Percentiles rank a stretch among this genome's conserved stretches.
Conservation (phyloP, 2,113 vertebrate species). For the Uropsilus gracilis region DNA sequence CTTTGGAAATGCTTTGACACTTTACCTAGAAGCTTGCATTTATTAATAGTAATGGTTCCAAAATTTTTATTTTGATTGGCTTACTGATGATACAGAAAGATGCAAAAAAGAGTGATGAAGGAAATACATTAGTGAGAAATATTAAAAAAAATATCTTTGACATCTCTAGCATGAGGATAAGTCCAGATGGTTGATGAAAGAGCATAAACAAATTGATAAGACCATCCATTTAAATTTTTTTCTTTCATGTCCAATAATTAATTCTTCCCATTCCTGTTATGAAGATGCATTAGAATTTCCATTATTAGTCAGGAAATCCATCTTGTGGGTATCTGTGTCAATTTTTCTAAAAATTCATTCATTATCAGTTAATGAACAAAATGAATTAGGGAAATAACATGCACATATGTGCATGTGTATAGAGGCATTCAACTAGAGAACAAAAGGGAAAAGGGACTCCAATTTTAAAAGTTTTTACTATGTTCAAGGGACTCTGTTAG, state of each 20-base stretch:
- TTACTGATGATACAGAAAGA: slow-evolving; percentile 49
- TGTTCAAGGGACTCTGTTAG: not conserved
- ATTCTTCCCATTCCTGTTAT: not conserved
- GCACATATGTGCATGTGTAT: not conserved
- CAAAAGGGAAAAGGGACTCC: not conserved
- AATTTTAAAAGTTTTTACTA: not conserved
- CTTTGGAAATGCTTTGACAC: slow-evolving; percentile 66
- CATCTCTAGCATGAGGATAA: slow-evolving; percentile 23
- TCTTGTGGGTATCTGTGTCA: not conserved
- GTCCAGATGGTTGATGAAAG: slow-evolving; percentile 43
- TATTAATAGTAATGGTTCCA: slow-evolving; percentile 56
- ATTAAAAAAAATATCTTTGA: slow-evolving; percentile 57
- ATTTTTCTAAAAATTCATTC: slow-evolving; percentile 36
- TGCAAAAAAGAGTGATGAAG: slow-evolving; percentile 37
- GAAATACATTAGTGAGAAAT: slow-evolving; percentile 57
- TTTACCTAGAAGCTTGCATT: slow-evolving; percentile 53
- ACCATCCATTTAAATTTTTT: slow-evolving; percentile 59
- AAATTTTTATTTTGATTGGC: slow-evolving; percentile 72
- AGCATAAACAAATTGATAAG: slow-evolving; percentile 13
- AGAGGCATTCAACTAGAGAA: not conserved
- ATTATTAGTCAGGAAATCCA: slow-evolving; percentile 25
- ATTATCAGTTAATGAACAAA: not conserved
- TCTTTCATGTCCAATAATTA: slow-evolving; percentile 21
- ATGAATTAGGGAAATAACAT: not conserved
- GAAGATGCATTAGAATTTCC: slow-evolving; percentile 27